Conservation (phyloP, 2,797 vertebrate genomes). For the Clarias laeviceps region DNA sequence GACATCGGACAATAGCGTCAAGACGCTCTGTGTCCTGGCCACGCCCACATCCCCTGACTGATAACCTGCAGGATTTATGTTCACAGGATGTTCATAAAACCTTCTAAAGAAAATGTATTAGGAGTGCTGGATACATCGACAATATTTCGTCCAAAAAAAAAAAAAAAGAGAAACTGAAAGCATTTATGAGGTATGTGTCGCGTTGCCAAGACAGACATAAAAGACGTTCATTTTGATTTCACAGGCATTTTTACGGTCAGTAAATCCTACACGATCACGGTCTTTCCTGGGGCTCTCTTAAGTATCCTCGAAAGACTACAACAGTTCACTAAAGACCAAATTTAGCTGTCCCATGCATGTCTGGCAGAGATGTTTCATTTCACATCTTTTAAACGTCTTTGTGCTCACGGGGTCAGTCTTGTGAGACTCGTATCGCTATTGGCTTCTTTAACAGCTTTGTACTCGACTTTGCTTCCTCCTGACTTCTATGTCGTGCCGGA, state of each 20-base stretch:
- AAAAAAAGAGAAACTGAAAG: not conserved
- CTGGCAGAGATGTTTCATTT: conserved; percentile 10
- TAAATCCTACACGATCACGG: not conserved
- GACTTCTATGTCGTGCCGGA: not conserved
- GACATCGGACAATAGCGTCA: not conserved
- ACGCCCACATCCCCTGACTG: not conserved
- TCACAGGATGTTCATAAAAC: not conserved
- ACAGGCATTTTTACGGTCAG: conserved; percentile 8
- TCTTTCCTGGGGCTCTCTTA: not conserved
- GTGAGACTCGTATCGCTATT: not conserved
- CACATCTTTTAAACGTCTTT: not conserved
- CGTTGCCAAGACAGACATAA: conserved; percentile 1
- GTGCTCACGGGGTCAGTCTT: not conserved
- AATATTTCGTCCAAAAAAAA: not conserved
- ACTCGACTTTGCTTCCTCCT: not conserved
- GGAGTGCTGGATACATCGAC: not conserved
- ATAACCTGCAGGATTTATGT: not conserved
- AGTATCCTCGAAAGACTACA: not conserved
- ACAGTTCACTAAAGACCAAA: not conserved
- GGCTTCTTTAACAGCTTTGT: conserved; percentile 2
- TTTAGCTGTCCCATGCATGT: not conserved
- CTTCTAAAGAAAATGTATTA: not conserved
- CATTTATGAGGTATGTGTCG: conserved; percentile 1
- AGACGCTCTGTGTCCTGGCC: not conserved
- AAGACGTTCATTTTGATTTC: conserved; percentile 8